Evolutionary conservation across 2,888 invertebrate genomes (phyloP), one percentile per base, ranked within the genome.

Genomic region (Notodonta ziczac): DNA sequence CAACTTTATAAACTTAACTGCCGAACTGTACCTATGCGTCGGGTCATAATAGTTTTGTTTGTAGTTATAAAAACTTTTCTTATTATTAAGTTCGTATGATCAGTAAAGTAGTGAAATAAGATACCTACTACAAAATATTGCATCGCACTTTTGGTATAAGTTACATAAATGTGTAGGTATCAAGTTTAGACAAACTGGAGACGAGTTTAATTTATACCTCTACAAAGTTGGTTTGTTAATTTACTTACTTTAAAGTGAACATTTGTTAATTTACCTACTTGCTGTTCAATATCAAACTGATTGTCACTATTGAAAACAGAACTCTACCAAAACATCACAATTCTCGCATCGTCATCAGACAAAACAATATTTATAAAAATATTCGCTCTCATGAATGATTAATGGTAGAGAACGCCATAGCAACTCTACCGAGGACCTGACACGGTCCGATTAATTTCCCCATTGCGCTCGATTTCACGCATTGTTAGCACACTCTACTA

Each of bases 1-100:
- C 71, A 85, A 84, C 82, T 88, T 89, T 84, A 84, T 83, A 76
- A 80, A 81, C 71, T 79, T 70, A 82, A 82, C 83, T 81, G 73
- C 72, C 67, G 76, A 80, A 79, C 78, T 73, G 70, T 78, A 74
- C 74, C 80, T 78, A 76, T 67, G 68, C 67, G 66, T 63, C 67
- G 72, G 65, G 73, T 74, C 69, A 74, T 76, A 72, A 76, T 70
- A 72, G 69, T 74, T 73, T 69, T 72, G 70, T 76, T 76, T 68
- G 60, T 53, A 52, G 54, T 59, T 66, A 61, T 76, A 76, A 71
- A 74, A 76, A 76, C 73, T 76, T 76, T 76, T 66, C 65, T 72
- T 71, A 69, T 74, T 69, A 74, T 69, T 69, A 69, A 58, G 16
- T 61, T 72, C 66, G 70, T 69, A 70, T 76, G 51, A 70, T 62